Percentiles rank a stretch among this genome's conserved stretches.
Conservation (phyloP, 2,113 vertebrate genomes). For the Oceanodroma tethys region DNA sequence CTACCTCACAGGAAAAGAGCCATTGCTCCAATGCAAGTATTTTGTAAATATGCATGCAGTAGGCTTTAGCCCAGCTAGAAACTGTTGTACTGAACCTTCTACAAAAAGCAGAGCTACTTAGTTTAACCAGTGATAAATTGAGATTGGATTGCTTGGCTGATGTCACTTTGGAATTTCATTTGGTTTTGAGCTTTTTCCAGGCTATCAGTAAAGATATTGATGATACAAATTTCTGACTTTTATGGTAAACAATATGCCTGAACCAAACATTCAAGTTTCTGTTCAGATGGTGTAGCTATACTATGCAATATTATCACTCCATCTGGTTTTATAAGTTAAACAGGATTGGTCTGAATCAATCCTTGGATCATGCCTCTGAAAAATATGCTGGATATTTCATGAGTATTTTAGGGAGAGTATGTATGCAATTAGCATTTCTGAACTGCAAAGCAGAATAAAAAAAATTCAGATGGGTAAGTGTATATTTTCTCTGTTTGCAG, state of each 20-base stretch:
- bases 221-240: not conserved
- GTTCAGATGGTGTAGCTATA: not conserved
- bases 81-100: not conserved
- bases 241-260: not conserved
- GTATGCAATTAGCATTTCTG: not conserved
- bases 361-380: not conserved
- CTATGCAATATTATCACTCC: not conserved
- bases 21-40: constrained; percentile 88
- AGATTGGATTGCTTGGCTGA: not conserved
- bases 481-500: not conserved
- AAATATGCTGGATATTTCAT: not conserved
- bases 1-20: constrained; percentile 90
- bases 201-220: not conserved
- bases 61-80: not conserved
- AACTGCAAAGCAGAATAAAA: not conserved
- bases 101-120: not conserved
- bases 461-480: not conserved
- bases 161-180: not conserved
- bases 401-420: not conserved
- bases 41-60: not conserved
- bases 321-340: not conserved
- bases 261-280: not conserved
- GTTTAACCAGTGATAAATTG: not conserved
- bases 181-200: not conserved
- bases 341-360: not conserved